Evolutionary conservation across 2,113 vertebrate genomes (phyloP).

Genomic region (Hypocryptadius cinnamomeus): DNA sequence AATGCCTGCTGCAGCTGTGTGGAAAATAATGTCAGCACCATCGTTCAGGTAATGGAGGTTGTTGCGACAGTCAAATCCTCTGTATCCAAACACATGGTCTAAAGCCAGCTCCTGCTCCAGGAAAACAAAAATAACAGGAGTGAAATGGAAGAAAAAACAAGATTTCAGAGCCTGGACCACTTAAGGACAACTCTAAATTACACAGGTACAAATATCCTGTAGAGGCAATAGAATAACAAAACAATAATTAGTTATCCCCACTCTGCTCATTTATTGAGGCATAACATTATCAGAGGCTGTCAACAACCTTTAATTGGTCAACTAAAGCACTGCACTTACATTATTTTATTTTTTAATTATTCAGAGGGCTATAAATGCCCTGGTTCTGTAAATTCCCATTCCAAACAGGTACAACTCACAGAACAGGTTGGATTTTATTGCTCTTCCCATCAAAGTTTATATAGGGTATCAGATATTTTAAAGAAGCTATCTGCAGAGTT

Average conservation of each 20-base stretch:
- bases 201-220: neutral
- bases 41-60: slow-evolving; percentile 99
- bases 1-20: slow-evolving; percentile 85
- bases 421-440: neutral
- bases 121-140: neutral
- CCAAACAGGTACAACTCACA: neutral
- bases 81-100: slow-evolving; percentile 94
- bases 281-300: neutral
- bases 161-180: neutral
- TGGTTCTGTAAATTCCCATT: neutral
- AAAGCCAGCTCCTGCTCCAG: slow-evolving; percentile 82
- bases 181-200: neutral
- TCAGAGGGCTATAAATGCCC: neutral
- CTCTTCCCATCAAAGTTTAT: neutral
- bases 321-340: neutral
- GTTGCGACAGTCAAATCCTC: slow-evolving; percentile 95
- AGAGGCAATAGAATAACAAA: neutral
- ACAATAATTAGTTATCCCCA: neutral
- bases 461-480: neutral
- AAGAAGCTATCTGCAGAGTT: neutral
- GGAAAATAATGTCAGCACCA: slow-evolving; percentile 90
- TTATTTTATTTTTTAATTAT: neutral
- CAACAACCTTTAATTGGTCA: neutral
- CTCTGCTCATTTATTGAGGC: neutral
- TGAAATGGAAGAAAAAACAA: neutral